Evolutionary conservation across 2,797 vertebrate genomes (phyloP).

Genomic region (Pseudomugil gertrudae): DNA sequence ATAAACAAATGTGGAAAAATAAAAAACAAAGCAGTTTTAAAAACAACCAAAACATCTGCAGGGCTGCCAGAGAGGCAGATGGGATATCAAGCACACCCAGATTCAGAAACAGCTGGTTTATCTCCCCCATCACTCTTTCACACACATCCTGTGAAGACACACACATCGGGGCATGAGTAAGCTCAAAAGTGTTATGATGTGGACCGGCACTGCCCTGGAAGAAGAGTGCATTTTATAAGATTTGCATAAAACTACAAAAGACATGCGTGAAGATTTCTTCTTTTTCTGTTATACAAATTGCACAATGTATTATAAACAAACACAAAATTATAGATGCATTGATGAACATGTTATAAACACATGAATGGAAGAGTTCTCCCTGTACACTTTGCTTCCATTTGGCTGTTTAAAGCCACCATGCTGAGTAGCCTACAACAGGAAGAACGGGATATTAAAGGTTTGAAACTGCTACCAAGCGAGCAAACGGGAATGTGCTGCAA

Average conservation of each 20-base stretch:
- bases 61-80: slow-evolving; percentile 44
- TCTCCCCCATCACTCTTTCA: slow-evolving; percentile 70
- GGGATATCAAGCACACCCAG: slow-evolving; percentile 57
- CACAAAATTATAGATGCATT: not conserved
- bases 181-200: slow-evolving; percentile 37
- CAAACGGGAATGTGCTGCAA: not conserved
- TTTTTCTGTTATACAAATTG: not conserved
- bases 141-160: slow-evolving; percentile 37
- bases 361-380: not conserved
- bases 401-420: not conserved
- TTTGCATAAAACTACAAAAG: slow-evolving; percentile 29
- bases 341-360: slow-evolving; percentile 1
- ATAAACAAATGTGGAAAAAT: slow-evolving; percentile 72
- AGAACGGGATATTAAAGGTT: slow-evolving; percentile 1
- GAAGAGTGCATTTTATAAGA: slow-evolving; percentile 29
- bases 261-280: not conserved
- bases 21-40: slow-evolving; percentile 72
- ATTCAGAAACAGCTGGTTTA: slow-evolving; percentile 73
- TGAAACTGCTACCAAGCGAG: slow-evolving; percentile 23
- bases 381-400: not conserved
- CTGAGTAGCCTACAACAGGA: not conserved
- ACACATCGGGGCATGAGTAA: slow-evolving; percentile 34
- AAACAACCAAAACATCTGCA: slow-evolving; percentile 80
- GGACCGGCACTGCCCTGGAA: slow-evolving; percentile 19
- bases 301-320: slow-evolving; percentile 6